These are phyloP conservation scores for Mormyrus proboscirostris DNA, from an alignment of 2,797 vertebrate species.

Conservation along the genomic window DNA sequence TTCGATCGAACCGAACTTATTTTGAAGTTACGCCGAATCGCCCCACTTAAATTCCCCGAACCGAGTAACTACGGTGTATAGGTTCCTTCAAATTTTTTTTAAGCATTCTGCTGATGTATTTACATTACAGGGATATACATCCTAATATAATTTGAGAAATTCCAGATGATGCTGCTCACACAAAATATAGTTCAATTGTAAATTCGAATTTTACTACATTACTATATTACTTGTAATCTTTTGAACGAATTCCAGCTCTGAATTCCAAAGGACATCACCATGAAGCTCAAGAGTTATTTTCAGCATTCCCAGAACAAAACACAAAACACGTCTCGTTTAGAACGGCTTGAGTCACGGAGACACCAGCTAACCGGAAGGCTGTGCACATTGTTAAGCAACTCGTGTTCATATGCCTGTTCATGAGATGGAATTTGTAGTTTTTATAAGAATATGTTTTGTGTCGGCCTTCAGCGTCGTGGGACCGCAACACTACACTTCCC, in stretches of 20 bases:
- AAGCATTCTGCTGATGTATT: not conserved
- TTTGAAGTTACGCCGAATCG: not conserved
- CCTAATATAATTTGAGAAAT: not conserved
- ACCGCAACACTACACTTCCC: conserved; percentile 18
- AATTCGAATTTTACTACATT: not conserved
- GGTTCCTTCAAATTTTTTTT: not conserved
- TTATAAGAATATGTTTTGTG: not conserved
- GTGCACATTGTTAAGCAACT: not conserved
- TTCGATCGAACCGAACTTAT: not conserved
- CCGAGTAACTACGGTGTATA: not conserved
- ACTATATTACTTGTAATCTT: not conserved
- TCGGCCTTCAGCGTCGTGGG: not conserved
- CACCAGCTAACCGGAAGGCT: not conserved
- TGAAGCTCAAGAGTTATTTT: not conserved
- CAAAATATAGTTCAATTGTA: not conserved
- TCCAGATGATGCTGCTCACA: not conserved
- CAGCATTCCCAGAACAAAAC: not conserved
- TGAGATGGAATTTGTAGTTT: conserved; percentile 16
- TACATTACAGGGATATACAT: not conserved
- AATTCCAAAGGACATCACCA: not conserved
- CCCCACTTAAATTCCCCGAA: not conserved
- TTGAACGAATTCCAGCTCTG: not conserved
- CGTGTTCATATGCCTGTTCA: not conserved
- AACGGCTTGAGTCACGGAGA: not conserved
- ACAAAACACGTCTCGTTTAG: not conserved